Base-by-base conservation (phyloP, 2,797 vertebrate genomes). In the Simalia tracyae region DNA sequence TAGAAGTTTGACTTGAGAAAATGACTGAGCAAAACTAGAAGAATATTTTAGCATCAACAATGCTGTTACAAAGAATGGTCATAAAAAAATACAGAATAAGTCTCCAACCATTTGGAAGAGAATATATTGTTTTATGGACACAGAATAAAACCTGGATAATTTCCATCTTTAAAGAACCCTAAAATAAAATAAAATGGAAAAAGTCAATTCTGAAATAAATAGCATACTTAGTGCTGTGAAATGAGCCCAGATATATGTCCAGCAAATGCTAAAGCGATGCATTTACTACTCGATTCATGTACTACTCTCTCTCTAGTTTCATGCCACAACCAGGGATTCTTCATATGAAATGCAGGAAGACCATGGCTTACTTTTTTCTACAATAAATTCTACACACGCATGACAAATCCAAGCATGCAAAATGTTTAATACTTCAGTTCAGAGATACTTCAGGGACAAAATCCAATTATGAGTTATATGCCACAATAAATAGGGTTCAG, bases 401-500 rank as follows among this genome's bases (percentile, higher is more conserved):
- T 97, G 97, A 98, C 97, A 97, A 97, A 97, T 97, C 95, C 96
- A 97, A 97, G 97, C 97, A 97, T 97, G 97, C 96, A 97, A 97
- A 97, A 97, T 97, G 96, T 96, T 98, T 97, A 97, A 97, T 97
- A 97, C 97, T 95, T 96, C 95, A 95, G 97, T 97, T 97, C 97
- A 93, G 97, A 97, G 97, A 97, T 94, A 97, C 97, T 97, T 97
- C 96, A 96, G 97, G 97, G 97, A 97, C 97, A 97, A 97, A 98
- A 98, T 97, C 96, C 93, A 94, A 97, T 97, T 98, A 97, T 98
- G 97, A 98, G 96, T 98, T 98, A 98, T 98, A 97, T 94, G 94
- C 96, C 97, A 97, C 97, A 97, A 97, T 98, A 98, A 98, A 98
- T 97, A 97, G 97, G 97, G 96, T 96, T 97, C 97, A 97, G 96